Percentiles rank a stretch among this genome's conserved stretches.
These are phyloP conservation scores for Drosophila jambulina DNA, from an alignment of 1,140 invertebrate species.

Conservation along the genomic window DNA sequence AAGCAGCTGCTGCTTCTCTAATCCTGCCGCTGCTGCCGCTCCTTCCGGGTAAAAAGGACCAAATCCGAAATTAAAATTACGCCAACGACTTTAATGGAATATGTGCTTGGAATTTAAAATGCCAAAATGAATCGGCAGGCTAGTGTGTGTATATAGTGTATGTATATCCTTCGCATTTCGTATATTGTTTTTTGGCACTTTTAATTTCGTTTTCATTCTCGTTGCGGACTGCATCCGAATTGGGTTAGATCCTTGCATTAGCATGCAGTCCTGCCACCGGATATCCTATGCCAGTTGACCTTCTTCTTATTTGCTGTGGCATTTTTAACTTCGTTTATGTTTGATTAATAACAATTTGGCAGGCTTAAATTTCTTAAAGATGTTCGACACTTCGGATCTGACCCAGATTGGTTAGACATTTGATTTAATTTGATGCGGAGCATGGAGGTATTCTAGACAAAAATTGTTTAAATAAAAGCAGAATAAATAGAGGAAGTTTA, in stretches of 20 bases:
- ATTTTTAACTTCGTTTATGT: constrained; percentile 8
- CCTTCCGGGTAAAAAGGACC: constrained; percentile 44
- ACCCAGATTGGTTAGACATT: background rate
- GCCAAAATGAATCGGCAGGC: constrained; percentile 28
- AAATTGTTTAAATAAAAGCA: background rate
- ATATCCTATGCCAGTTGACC: background rate
- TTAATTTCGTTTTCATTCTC: constrained; percentile 55
- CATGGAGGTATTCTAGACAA: background rate
- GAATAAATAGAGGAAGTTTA: background rate
- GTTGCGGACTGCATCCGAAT: constrained; percentile 19
- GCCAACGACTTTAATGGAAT: constrained; percentile 75
- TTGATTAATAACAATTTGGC: background rate
- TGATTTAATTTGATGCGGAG: background rate
- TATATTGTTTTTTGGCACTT: constrained; percentile 43
- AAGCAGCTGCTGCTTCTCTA: constrained; percentile 38
- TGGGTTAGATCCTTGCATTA: constrained; percentile 27
- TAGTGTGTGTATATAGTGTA: constrained; percentile 12
- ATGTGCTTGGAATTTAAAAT: constrained; percentile 69
- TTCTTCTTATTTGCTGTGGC: background rate
- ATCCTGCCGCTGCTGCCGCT: constrained; percentile 10
- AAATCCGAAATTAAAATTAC: constrained; percentile 72
- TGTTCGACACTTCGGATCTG: background rate
- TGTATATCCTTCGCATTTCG: constrained; percentile 25
- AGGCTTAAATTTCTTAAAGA: background rate
- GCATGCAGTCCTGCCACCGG: constrained; percentile 31